Conservation (phyloP, 2,888 invertebrate genomes). For the Azorinus chamasolen region DNA sequence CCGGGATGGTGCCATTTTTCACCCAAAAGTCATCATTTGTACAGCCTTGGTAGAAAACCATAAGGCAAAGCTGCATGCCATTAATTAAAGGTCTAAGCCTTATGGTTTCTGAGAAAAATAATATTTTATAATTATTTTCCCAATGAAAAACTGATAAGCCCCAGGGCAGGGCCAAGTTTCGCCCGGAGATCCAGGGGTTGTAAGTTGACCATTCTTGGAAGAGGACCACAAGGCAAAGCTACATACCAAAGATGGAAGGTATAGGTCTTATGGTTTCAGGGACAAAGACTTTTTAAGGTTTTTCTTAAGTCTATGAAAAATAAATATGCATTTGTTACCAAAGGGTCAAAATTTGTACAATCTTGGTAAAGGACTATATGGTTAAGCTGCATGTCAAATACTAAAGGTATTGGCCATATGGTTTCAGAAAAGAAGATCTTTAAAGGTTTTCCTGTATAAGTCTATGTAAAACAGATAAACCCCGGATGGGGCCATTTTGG, state of each 20-base stretch:
- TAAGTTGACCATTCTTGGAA: not conserved
- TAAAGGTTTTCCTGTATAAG: not conserved
- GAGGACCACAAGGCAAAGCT: not conserved
- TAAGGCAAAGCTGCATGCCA: too few relatives aligned
- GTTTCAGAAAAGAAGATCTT: not conserved
- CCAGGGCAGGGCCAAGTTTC: too few relatives aligned
- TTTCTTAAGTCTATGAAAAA: not conserved
- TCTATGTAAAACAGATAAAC: not conserved
- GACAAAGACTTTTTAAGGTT: not conserved
- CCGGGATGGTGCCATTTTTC: too few relatives aligned
- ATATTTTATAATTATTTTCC: too few relatives aligned
- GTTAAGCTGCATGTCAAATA: not conserved
- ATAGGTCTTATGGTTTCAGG: not conserved
- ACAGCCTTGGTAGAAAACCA: too few relatives aligned
- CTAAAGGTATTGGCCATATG: not conserved
- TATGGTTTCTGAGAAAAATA: too few relatives aligned
- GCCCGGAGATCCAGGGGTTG: too few relatives aligned
- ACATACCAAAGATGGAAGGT: not conserved
- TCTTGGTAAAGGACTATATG: not conserved
- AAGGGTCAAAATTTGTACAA: not conserved
- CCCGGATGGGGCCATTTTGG: not conserved
- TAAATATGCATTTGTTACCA: too few relatives aligned
- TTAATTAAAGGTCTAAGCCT: too few relatives aligned
- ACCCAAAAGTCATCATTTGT: too few relatives aligned
- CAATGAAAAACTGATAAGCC: too few relatives aligned